Evolutionary conservation across 2,113 vertebrate species (phyloP).

Genomic region (Xenotilapia flavipinnis): DNA sequence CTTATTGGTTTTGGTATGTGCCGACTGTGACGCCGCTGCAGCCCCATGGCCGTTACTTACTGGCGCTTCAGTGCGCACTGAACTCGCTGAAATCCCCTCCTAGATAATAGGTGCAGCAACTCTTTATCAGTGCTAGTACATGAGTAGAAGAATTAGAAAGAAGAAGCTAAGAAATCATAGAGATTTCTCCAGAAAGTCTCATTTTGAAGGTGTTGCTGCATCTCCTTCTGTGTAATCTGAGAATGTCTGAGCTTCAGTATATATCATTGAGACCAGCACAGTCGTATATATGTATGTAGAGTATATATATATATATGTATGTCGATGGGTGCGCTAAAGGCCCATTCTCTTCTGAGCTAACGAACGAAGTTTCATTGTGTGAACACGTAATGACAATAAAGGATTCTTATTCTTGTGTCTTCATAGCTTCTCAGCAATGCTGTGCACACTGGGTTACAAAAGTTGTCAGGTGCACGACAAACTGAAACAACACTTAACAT

Average conservation of each 20-base stretch:
- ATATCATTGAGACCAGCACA: not conserved
- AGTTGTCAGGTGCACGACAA: not conserved
- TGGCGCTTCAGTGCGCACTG: not conserved
- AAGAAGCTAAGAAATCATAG: not conserved
- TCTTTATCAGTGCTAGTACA: not conserved
- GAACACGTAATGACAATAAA: not conserved
- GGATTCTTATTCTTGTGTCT: not conserved
- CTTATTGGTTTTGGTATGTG: not conserved
- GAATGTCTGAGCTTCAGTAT: not conserved
- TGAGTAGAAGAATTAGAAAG: not conserved
- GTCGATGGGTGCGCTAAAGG: not conserved
- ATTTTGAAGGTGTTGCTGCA: not conserved
- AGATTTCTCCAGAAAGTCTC: not conserved
- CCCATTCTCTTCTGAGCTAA: not conserved
- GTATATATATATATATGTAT: not conserved
- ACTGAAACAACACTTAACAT: not conserved
- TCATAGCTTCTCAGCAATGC: not conserved
- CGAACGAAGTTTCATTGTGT: fast-evolving
- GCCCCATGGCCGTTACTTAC: not conserved
- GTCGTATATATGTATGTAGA: not conserved
- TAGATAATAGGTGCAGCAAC: not conserved
- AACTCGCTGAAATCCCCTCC: not conserved
- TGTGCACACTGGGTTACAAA: not conserved
- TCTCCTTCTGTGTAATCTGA: not conserved
- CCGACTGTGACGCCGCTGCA: not conserved